Evolutionary conservation across 1,140 invertebrate genomes (phyloP), one percentile per base, ranked within the genome.

Genomic region (Leptinotarsa defecta): DNA sequence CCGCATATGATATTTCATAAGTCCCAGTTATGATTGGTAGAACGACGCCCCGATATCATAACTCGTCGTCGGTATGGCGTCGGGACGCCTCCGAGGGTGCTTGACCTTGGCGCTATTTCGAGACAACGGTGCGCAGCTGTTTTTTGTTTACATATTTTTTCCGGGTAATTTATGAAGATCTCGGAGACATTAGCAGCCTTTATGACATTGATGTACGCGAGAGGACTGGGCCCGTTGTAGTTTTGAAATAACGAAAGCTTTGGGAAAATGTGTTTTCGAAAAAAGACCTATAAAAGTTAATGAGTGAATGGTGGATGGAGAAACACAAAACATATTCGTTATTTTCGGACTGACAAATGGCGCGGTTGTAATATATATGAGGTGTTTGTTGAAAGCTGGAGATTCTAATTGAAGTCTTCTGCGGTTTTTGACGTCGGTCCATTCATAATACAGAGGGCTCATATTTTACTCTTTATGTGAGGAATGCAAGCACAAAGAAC

Each of bases 1-100:
- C 19, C 52, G 76, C 76, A 78, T 82, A 82, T 82, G 48, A 82
- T 81, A 81, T 78, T 82, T 82, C 80, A 82, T 82, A 82, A 75
- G 75, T 69, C 48, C 48, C 65, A 64, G 64, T 76, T 79, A 81
- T 82, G 80, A 82, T 81, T 82, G 80, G 81, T 81, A 77, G 74
- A 17, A 75, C 69, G 13, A 70, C 76, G 52, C 74, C 76, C 57
- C 71, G 20, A 67, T 22, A 20, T 71, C 69, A 71, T 71, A 71
- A 71, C 69, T 71, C 69, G 69, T 22, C 76, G 74, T 73, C 72
- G 74, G 70, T 27, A 71, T 71, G 69, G 48, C 69, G 69, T 71
- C 49, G 69, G 34, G 69, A 71, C 69, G 69, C 49, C 34, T 43
- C 34, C 22, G 34, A 48, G 43, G 68, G 68, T 69, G 20, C 34